phyloP scores from a whole-genome alignment of 2,113 vertebrate genomes.

The Heterotis niloticus region DNA sequence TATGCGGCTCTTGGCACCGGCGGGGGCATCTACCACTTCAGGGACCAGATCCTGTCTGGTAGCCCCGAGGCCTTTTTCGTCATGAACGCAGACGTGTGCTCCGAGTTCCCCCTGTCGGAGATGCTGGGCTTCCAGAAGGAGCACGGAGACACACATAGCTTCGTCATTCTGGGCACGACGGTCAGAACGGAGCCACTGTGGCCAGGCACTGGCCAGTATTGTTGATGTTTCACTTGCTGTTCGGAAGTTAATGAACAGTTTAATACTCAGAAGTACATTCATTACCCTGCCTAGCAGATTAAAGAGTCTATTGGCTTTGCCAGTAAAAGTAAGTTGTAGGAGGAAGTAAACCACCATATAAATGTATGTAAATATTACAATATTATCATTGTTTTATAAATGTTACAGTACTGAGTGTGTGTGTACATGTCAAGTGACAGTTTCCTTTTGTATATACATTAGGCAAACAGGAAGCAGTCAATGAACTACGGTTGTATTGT shows the following conservation, averaged over 20 bases:
- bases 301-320: too few species aligned
- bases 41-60: slow-evolving; percentile 94
- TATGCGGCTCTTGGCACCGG: slow-evolving; percentile 89
- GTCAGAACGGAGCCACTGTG: slow-evolving; percentile 56
- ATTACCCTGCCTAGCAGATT: too few species aligned
- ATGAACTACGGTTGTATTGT: slow-evolving; percentile 97
- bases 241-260: neutral
- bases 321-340: neutral
- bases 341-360: neutral
- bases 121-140: slow-evolving; percentile 82
- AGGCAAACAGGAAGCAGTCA: slow-evolving; percentile 95
- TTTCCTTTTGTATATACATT: slow-evolving; percentile 25
- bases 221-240: neutral
- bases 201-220: neutral
- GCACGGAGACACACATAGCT: slow-evolving; percentile 69
- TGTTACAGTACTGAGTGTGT: neutral
- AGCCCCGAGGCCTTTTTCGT: slow-evolving; percentile 89
- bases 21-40: slow-evolving; percentile 95
- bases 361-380: neutral
- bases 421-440: neutral
- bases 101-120: slow-evolving; percentile 83
- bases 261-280: too few species aligned
- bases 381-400: neutral
- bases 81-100: slow-evolving; percentile 92
- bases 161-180: slow-evolving; percentile 92